These are phyloP conservation scores for Indicator indicator DNA, from an alignment of 2,113 vertebrate species.

Conservation along the genomic window DNA sequence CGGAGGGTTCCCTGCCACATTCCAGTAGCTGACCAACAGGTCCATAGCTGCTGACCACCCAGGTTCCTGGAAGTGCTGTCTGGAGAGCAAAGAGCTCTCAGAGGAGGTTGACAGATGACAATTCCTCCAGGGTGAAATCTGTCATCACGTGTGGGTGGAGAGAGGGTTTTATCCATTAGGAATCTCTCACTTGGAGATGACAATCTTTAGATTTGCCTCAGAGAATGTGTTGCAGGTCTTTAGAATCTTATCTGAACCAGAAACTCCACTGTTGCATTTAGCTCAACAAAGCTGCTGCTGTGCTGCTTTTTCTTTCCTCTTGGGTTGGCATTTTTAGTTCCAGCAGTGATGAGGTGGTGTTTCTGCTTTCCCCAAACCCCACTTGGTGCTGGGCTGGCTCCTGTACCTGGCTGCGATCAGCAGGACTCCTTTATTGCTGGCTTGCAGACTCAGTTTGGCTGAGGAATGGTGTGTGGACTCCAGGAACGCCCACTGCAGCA, in stretches of 20 bases:
- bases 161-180: neutral
- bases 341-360: neutral
- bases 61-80: neutral
- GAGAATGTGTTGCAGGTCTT: neutral
- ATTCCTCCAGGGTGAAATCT: neutral
- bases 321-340: neutral
- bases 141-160: neutral
- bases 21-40: neutral
- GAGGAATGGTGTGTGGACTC: rapidly evolving
- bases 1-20: neutral
- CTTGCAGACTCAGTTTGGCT: neutral
- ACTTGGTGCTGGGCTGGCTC: neutral
- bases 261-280: neutral
- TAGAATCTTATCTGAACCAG: neutral
- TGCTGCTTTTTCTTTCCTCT: neutral
- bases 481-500: neutral
- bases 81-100: neutral
- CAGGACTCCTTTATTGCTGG: neutral
- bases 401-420: neutral
- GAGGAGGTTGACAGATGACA: neutral
- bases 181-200: neutral
- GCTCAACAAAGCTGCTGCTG: neutral
- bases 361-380: neutral
- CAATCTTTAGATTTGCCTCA: neutral
- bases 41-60: neutral